Percentiles rank a stretch among this genome's conserved stretches.
phyloP scores from a whole-genome alignment of 1,140 invertebrate genomes.

The Whitmania pigra region DNA sequence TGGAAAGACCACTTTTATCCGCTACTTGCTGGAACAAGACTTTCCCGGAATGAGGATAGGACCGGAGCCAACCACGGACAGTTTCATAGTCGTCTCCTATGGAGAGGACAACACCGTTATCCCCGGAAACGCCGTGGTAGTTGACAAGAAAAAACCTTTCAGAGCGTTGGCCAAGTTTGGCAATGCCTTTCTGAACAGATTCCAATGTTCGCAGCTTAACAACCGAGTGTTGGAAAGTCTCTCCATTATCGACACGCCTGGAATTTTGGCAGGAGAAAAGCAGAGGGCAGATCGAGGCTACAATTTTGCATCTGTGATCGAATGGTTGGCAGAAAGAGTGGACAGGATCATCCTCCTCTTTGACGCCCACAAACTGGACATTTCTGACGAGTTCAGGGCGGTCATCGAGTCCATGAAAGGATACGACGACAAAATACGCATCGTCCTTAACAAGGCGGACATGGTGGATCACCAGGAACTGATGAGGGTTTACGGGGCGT shows the following conservation, averaged over 20 bases:
- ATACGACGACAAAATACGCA: constrained; percentile 96
- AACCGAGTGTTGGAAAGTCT: constrained; percentile 73
- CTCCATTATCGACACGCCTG: constrained; percentile 91
- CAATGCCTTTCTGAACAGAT: constrained; percentile 89
- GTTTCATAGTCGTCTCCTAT: constrained; percentile 93
- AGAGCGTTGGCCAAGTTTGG: constrained; percentile 85
- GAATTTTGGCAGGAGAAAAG: constrained; percentile 73
- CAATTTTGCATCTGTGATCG: constrained; percentile 92
- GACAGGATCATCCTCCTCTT: constrained; percentile 95
- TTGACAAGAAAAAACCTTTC: constrained; percentile 93
- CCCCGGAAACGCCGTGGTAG: constrained; percentile 91
- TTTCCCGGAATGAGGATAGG: constrained; percentile 44
- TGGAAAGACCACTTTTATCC: constrained; percentile 95
- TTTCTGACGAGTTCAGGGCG: constrained; percentile 88
- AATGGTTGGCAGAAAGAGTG: constrained; percentile 96
- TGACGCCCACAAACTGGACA: constrained; percentile 96
- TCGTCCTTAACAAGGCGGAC: constrained; percentile 95
- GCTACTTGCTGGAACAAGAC: constrained; percentile 44
- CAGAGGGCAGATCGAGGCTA: constrained; percentile 90
- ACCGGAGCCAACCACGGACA: constrained; percentile 71
- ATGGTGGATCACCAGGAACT: constrained; percentile 97
- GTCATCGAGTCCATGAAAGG: constrained; percentile 74
- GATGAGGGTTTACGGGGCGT: constrained; percentile 92
- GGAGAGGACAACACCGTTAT: constrained; percentile 64
- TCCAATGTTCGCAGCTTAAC: constrained; percentile 58